Conservation (phyloP, 64 coral and sea anemone species). For the Astreopora myriophthalma region DNA sequence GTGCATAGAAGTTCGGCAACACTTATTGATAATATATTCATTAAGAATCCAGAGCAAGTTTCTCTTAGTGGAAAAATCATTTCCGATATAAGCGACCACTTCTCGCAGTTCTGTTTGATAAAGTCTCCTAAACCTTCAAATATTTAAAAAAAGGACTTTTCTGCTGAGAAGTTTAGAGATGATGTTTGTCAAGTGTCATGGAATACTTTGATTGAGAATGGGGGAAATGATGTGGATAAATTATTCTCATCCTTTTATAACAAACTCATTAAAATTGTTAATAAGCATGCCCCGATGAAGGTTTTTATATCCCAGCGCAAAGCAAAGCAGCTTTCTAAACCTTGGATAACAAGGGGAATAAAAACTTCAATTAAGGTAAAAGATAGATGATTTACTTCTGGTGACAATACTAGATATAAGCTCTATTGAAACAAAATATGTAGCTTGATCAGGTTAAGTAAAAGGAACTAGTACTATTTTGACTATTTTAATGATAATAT, state of each 20-base stretch:
- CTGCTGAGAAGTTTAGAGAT: slow-evolving; percentile 35
- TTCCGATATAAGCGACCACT: slow-evolving; percentile 52
- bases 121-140: not conserved
- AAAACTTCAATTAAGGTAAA: slow-evolving; percentile 62
- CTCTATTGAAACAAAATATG: slow-evolving; percentile 52
- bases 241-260: slow-evolving; percentile 67
- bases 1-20: slow-evolving; percentile 46
- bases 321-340: slow-evolving; percentile 33
- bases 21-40: slow-evolving; percentile 60
- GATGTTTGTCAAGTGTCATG: slow-evolving; percentile 54
- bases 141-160: not conserved
- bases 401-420: slow-evolving; percentile 57
- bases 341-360: slow-evolving; percentile 49
- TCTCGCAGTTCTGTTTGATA: slow-evolving; percentile 50
- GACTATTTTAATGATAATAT: slow-evolving; percentile 64
- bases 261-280: slow-evolving; percentile 36
- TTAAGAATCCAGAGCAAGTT: slow-evolving; percentile 40
- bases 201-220: slow-evolving; percentile 44
- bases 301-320: not conserved
- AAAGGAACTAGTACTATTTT: slow-evolving; percentile 56
- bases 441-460: slow-evolving; percentile 43
- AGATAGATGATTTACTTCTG: slow-evolving; percentile 48
- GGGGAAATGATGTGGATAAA: slow-evolving; percentile 43
- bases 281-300: slow-evolving; percentile 53
- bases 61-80: slow-evolving; percentile 42